Conservation (phyloP, 2,888 invertebrate species). For the Metellina segmentata region DNA sequence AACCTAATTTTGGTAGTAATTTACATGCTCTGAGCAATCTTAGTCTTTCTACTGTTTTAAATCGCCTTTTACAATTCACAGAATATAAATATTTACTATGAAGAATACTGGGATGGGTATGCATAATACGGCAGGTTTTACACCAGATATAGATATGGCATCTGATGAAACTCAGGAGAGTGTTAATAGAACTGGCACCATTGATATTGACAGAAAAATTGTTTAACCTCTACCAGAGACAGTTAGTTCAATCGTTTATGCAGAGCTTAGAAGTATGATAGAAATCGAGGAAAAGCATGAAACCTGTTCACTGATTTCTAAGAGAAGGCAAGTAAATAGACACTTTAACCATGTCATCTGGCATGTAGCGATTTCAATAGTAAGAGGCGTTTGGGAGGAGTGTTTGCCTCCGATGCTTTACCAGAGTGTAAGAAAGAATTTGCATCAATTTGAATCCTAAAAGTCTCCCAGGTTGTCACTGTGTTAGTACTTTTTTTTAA, state of each 20-base stretch:
- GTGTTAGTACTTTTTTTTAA: slow-evolving; percentile 41
- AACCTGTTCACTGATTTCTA: slow-evolving; percentile 45
- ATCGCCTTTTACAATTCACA: slow-evolving; percentile 37
- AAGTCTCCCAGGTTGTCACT: slow-evolving; percentile 36
- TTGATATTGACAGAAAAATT: slow-evolving; percentile 49
- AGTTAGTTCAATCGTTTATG: slow-evolving; percentile 10
- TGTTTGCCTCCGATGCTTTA: slow-evolving; percentile 24
- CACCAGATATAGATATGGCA: slow-evolving; percentile 9
- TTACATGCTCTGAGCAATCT: slow-evolving; percentile 41
- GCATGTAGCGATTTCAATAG: slow-evolving; percentile 30
- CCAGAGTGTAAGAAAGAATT: slow-evolving; percentile 3
- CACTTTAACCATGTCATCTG: slow-evolving; percentile 23
- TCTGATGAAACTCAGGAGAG: not conserved
- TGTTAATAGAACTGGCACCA: slow-evolving; percentile 23
- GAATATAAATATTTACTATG: slow-evolving; percentile 43
- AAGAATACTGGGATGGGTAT: slow-evolving; percentile 12
- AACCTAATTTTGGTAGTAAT: slow-evolving; percentile 2
- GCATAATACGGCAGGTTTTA: not conserved
- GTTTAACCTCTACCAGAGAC: slow-evolving; percentile 9
- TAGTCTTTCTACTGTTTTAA: slow-evolving; percentile 48
- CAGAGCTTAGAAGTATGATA: slow-evolving; percentile 24
- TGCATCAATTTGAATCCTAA: slow-evolving; percentile 43
- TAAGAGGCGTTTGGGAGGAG: slow-evolving; percentile 37
- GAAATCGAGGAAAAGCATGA: slow-evolving; percentile 4
- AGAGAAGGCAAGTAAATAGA: slow-evolving; percentile 18